These are phyloP conservation scores for Rachycentron canadum DNA, from an alignment of 2,797 vertebrate genomes.

Conservation along the genomic window DNA sequence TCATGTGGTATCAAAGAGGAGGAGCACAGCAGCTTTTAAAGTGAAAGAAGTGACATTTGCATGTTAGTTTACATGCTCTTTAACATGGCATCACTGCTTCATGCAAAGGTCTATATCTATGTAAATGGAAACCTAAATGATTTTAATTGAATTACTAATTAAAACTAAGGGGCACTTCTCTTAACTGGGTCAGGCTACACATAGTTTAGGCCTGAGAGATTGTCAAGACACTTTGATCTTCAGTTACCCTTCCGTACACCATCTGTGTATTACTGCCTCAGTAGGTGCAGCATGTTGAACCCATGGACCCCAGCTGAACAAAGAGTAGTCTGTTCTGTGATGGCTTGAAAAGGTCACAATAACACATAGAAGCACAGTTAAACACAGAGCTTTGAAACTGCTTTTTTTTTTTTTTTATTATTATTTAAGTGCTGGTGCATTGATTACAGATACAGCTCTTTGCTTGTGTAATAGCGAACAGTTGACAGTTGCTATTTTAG, in stretches of 20 bases:
- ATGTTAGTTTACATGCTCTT: background rate
- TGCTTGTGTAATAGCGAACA: constrained; percentile 8
- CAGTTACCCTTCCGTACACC: background rate
- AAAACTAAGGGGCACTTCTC: background rate
- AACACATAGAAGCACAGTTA: background rate
- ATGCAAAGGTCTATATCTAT: background rate
- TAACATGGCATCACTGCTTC: background rate
- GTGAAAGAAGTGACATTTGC: background rate
- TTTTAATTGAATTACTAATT: background rate
- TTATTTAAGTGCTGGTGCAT: background rate
- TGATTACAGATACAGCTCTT: constrained; percentile 2
- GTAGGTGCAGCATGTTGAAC: constrained; percentile 6
- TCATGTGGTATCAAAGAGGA: background rate
- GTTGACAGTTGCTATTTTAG: constrained; percentile 6
- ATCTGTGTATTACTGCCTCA: background rate
- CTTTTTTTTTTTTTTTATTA: background rate
- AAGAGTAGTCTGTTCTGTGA: constrained; percentile 14
- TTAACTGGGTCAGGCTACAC: constrained; percentile 9
- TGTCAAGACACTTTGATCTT: constrained; percentile 9
- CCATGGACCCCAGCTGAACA: background rate
- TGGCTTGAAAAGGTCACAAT: constrained; percentile 19
- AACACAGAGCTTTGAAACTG: background rate
- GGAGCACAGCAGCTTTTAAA: background rate
- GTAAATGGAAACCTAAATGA: background rate
- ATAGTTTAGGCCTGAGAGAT: no score